Evolutionary conservation across 2,888 invertebrate species (phyloP), one percentile per base, ranked within the genome.

Genomic region (Idaea straminata): DNA sequence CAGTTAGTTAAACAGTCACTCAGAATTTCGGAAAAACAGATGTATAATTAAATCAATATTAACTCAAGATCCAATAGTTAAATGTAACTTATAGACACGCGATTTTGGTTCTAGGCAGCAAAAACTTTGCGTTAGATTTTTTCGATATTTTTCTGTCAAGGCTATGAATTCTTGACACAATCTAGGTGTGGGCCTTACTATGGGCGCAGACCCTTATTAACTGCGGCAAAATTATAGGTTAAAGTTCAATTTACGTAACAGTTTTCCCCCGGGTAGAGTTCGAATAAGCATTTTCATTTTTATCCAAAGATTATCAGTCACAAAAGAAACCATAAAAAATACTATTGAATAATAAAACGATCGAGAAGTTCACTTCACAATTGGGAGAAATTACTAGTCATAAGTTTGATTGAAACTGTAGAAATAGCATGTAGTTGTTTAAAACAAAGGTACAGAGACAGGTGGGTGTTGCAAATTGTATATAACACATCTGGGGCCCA

Each of bases 341-440:
- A 47, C 7, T 47, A 47, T 47, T 13, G 47, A 47, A 13, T 47
- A 47, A 72, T 69, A 72, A 65, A 68, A 68, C 64, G 71, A 70
- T 67, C 66, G 69, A 69, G 73, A 75, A 79, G 13, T 59, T 34
- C 16, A 25, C 25, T 25, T 25, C 25, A 68, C 74, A 75, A 81
- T 80, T 74, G 76, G 69, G 64, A 75, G 66, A 77, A 78, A 82
- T 83, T 80, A 82, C 66, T 76, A 72, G 76, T 76, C 75, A 80
- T 79, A 79, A 78, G 72, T 81, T 83, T 81, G 84, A 84, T 84
- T 82, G 3, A 25, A 25, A 25, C 25, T 25, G 3, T 25, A 3
- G 25, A 25, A 25, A 25, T 25, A 25, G 1, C 25, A 25, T 25
- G 25, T 25, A 25, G 25, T 25, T n/a, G n/a, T n/a, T n/a, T n/a